Evolutionary conservation across 2,888 invertebrate genomes (phyloP).

Genomic region (Cancer borealis): DNA sequence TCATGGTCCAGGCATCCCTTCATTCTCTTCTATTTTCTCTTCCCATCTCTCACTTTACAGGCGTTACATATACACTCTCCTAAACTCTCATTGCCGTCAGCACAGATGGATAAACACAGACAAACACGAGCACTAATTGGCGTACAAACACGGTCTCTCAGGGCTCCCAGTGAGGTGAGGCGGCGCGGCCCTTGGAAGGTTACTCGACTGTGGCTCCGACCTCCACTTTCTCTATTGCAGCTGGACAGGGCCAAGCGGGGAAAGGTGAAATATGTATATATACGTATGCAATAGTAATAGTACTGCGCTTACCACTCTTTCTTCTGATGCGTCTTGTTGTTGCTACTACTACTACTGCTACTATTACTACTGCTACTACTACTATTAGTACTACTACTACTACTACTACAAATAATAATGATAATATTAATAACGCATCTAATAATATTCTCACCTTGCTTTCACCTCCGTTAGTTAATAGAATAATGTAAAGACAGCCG

Average conservation of each 20-base stretch:
- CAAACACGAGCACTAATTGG: constrained; percentile 22
- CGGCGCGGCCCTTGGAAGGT: background rate
- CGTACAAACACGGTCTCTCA: constrained; percentile 21
- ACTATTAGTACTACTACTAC: background rate
- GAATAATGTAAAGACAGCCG: too few species aligned
- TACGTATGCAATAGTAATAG: background rate
- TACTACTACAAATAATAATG: background rate
- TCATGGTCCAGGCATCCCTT: background rate
- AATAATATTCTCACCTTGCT: background rate
- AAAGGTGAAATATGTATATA: background rate
- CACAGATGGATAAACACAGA: constrained; percentile 14
- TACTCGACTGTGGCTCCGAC: background rate
- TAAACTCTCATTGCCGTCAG: constrained; percentile 22
- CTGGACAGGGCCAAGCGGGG: background rate
- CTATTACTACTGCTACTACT: background rate
- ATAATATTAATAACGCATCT: background rate
- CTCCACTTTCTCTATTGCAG: background rate
- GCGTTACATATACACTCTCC: constrained; percentile 15
- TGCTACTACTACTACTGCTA: background rate
- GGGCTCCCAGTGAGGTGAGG: background rate
- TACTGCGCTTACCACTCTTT: background rate
- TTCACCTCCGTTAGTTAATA: too few species aligned
- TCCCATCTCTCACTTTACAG: background rate
- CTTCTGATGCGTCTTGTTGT: background rate
- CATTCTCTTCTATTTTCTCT: background rate